Percentiles rank a stretch among this genome's conserved stretches.
Evolutionary conservation across 2,888 invertebrate genomes (phyloP).

Genomic region (Odontomyia ornata): DNA sequence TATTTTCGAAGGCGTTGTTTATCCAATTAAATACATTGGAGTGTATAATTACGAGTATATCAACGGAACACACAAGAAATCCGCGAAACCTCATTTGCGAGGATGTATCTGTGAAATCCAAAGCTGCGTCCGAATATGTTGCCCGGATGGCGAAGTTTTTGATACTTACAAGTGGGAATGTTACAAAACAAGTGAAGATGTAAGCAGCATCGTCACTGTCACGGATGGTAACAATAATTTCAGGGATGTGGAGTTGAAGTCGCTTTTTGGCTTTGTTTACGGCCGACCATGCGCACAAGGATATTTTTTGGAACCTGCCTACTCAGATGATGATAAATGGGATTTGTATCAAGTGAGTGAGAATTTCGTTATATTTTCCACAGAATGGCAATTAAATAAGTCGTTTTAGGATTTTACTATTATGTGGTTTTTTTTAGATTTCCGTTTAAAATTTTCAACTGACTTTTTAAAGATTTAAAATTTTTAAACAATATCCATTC

Average conservation of each 20-base stretch:
- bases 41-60: constrained; percentile 55
- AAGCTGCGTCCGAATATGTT: constrained; percentile 56
- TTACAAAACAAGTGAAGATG: constrained; percentile 2
- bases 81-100: constrained; percentile 54
- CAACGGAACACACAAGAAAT: constrained; percentile 54
- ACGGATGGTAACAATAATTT: background rate
- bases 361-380: background rate
- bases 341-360: background rate
- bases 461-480: no score
- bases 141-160: constrained; percentile 45
- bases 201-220: constrained; percentile 16
- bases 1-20: constrained; percentile 52
- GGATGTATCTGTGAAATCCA: constrained; percentile 56
- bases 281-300: constrained; percentile 51
- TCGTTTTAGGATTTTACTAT: no score
- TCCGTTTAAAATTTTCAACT: background rate
- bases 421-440: constrained; percentile 6
- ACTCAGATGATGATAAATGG: constrained; percentile 47
- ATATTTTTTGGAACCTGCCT: constrained; percentile 46
- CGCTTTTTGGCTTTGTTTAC: constrained; percentile 44
- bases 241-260: constrained; percentile 18
- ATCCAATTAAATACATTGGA: constrained; percentile 52
- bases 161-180: constrained; percentile 23
- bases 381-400: no score
- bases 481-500: no score